Evolutionary conservation across 1,140 invertebrate species (phyloP), one percentile per base, ranked within the genome.

Genomic region (Chlorops oryzae): DNA sequence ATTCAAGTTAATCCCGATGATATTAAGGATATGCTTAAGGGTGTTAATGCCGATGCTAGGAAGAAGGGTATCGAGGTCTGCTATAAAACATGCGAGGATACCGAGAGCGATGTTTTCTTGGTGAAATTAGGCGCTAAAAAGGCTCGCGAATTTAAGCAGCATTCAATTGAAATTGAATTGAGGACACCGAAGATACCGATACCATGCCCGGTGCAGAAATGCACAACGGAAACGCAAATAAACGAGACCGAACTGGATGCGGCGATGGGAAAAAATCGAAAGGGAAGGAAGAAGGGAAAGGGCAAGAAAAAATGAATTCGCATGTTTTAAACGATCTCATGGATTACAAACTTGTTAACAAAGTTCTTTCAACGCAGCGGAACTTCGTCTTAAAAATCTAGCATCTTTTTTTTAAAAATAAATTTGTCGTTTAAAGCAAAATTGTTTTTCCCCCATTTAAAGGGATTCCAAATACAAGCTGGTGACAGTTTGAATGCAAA

Each of bases 81-180:
- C 25, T 70, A 70, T 51, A 70, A 67, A 50, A 70, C 66, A 10
- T 70, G 67, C 58, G 63, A 69, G 3, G 67, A 70, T 38, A 63
- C 66, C n/a, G 66, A 70, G 20, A 70, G 62, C 47, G 67, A 70
- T 50, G 66, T 70, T 24, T 70, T 70, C 41, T 52, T 70, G n/a
- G 64, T 70, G 12, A 70, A 70, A 43, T 56, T 70, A 32, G 67
- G 67, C 21, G 67, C 53, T 54, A 70, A 70, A 32, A 42, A 62
- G 6, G 62, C 65, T 44, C 53, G 59, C 3, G 59, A 64, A 47
- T 24, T 58, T 35, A 70, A 70, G 52, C 59, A 59, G 54, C 67
- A 65, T 47, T 61, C 61, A 25, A 70, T 70, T 5, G 67, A 70
- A 57, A 70, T 70, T 28, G 67, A 70, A 58, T 51, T 70, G 22